phyloP scores from a whole-genome alignment of 2,113 vertebrate genomes.

The Fregetta grallaria region DNA sequence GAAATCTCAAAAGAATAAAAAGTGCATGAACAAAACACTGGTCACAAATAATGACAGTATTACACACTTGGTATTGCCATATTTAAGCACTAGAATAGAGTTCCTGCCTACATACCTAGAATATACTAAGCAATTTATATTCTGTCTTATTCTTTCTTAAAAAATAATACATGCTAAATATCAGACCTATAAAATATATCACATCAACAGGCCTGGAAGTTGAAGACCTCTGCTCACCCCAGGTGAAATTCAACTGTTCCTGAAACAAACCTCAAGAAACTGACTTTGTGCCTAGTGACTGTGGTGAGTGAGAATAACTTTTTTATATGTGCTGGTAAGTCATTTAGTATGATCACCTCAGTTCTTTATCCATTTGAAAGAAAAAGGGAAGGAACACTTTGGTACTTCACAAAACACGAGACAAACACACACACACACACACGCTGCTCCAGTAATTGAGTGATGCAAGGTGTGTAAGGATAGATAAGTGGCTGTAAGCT shows the following conservation, averaged over 20 bases:
- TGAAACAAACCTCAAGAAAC: not conserved
- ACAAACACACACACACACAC: not conserved
- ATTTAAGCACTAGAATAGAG: not conserved
- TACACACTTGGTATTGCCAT: not conserved
- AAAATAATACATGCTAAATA: not conserved
- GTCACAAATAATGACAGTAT: not conserved
- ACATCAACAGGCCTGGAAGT: not conserved
- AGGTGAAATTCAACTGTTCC: not conserved
- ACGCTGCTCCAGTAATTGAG: not conserved
- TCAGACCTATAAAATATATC: not conserved
- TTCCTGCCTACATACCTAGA: not conserved
- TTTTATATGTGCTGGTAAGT: not conserved
- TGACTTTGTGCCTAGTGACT: not conserved
- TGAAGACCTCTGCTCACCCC: not conserved
- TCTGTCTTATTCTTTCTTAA: not conserved
- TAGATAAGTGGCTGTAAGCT: not conserved
- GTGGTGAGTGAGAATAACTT: not conserved
- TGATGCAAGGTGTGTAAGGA: not conserved
- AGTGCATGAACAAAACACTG: not conserved
- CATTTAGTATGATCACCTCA: not conserved
- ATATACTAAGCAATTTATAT: not conserved
- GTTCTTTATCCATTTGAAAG: not conserved
- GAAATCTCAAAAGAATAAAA: not conserved
- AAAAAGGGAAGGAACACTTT: not conserved
- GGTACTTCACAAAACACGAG: not conserved